Evolutionary conservation across 2,113 vertebrate species (phyloP), one percentile per base, ranked within the genome.

Genomic region (Oncorhynchus nerka): DNA sequence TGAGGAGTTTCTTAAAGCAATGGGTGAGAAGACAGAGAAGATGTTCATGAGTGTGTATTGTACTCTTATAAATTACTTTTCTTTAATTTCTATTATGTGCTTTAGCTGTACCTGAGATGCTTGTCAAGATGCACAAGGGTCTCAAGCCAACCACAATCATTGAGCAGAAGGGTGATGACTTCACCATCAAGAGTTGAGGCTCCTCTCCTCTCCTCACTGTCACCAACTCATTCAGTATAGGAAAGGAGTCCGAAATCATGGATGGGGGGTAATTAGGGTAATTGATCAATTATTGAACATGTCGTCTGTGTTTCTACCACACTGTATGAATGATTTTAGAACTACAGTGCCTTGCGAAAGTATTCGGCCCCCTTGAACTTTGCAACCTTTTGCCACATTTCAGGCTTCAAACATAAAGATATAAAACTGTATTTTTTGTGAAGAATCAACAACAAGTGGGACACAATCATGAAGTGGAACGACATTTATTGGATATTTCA

Each of bases 61-160:
- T 32, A 5, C 32, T 32, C 32, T 32, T 32, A 32, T 32, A 32
- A 32, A 32, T 5, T 1, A 32, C 32, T 32, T 32, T 32, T 32
- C 32, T 32, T 32, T 32, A 1, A 5, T 32, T 32, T 32, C 4
- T 32, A 5, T 32, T 32, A 32, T 69, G 32, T 22, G 72, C 4
- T 68, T 1, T 78, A 96, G 95, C 89, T 64, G 57, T 94, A 24
- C 88, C 95, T 81, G 90, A 92, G 3, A 91, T 95, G 20, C n/a
- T 94, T 0, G 84, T 94, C 20, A 95, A 94, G 82, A 84, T 88
- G 13, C 91, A 92, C 59, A 94, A 91, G 84, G 92, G 94, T 0
- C 75, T 95, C 20, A 95, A 94, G 49, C 95, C 95, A 0, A 9
- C 91, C 45, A 79, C 93, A 4, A 92, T 91, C 85, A 96, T 96